These are phyloP conservation scores for Probaryconus sp. DNA, from an alignment of 1,140 invertebrate species.

Conservation along the genomic window DNA sequence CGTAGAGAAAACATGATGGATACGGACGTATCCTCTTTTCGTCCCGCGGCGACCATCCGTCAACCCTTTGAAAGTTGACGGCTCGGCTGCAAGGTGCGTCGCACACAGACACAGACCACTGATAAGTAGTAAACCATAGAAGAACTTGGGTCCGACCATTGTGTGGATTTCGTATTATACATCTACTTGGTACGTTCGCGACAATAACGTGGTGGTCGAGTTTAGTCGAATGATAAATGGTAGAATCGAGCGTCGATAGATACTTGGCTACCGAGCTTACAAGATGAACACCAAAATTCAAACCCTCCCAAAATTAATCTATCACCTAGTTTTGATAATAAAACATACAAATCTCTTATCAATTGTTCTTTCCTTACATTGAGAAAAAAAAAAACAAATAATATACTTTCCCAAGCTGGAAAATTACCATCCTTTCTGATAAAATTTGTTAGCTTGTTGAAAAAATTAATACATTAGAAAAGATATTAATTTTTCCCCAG, in stretches of 20 bases:
- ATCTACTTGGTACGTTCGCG: constrained; percentile 35
- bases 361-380: too few relatives aligned
- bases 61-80: constrained; percentile 74
- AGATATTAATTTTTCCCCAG: too few relatives aligned
- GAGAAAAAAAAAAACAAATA: too few relatives aligned
- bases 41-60: constrained; percentile 77
- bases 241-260: constrained; percentile 64
- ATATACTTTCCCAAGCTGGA: too few relatives aligned
- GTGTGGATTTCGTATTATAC: constrained; percentile 49
- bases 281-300: too few relatives aligned
- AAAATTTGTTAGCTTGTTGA: too few relatives aligned
- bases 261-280: constrained; percentile 26
- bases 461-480: too few relatives aligned
- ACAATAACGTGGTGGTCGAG: constrained; percentile 50
- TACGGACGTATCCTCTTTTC: constrained; percentile 70
- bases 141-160: constrained; percentile 18
- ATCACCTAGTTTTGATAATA: too few relatives aligned
- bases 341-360: too few relatives aligned
- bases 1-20: constrained; percentile 73
- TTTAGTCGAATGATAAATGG: constrained; percentile 66
- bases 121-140: not conserved
- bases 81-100: constrained; percentile 46
- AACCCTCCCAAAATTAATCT: too few relatives aligned
- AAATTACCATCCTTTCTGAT: too few relatives aligned
- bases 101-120: not conserved